Percentiles rank a stretch among this genome's conserved stretches.
Evolutionary conservation across 2,113 vertebrate species (phyloP).

Genomic region (Clupea harengus): DNA sequence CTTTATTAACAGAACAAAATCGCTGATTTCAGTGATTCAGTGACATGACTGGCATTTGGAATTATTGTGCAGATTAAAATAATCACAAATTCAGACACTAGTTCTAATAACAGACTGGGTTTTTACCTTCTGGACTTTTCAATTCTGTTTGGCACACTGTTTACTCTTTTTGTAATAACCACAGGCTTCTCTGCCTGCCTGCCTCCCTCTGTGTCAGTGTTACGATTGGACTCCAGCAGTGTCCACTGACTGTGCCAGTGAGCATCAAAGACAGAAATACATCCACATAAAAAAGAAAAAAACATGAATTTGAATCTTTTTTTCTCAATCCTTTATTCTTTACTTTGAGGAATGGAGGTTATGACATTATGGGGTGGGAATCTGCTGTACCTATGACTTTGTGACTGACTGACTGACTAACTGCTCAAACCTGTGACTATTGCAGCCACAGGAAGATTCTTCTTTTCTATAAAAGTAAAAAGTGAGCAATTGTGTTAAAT

Average conservation of each 20-base stretch:
- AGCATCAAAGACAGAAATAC: constrained; percentile 1
- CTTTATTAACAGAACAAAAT: not conserved
- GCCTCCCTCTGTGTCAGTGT: not conserved
- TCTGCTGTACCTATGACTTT: not conserved
- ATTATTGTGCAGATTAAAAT: not conserved
- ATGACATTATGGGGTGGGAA: not conserved
- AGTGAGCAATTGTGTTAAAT: constrained; percentile 17
- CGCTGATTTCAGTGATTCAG: not conserved
- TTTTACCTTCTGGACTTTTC: not conserved
- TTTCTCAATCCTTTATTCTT: not conserved
- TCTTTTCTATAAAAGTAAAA: not conserved
- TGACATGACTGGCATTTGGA: not conserved
- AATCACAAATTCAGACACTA: not conserved
- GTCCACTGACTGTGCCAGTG: not conserved
- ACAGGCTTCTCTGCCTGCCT: not conserved
- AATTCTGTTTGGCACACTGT: not conserved
- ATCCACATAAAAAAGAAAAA: not conserved
- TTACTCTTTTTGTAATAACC: not conserved
- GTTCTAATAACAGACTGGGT: not conserved
- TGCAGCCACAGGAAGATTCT: not conserved
- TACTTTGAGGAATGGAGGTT: not conserved
- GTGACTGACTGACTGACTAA: not conserved
- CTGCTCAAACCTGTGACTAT: not conserved
- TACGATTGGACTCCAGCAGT: not conserved
- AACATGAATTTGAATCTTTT: not conserved